Percentiles rank a stretch among this genome's conserved stretches.
phyloP scores from a whole-genome alignment of 2,888 invertebrate species.

The Danaus chrysippus region DNA sequence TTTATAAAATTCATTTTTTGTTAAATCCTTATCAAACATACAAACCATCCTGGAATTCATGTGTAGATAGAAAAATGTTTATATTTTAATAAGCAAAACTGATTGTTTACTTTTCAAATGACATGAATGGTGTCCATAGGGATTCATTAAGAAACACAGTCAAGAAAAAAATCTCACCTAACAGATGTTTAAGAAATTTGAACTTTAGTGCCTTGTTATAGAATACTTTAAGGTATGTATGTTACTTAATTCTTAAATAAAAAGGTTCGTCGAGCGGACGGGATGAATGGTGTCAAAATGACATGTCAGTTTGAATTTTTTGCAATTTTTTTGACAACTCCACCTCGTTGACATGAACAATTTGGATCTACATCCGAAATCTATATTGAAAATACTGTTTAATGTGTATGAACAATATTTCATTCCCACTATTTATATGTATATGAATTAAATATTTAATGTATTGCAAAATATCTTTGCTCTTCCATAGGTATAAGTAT shows the following conservation, averaged over 20 bases:
- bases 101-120: slow-evolving; percentile 70
- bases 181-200: slow-evolving; percentile 17
- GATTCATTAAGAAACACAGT: slow-evolving; percentile 71
- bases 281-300: slow-evolving; percentile 76
- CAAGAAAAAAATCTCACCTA: slow-evolving; percentile 46
- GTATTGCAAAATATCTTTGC: too few relatives aligned
- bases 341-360: slow-evolving; percentile 23
- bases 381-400: background rate
- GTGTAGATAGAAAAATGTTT: background rate
- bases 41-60: too few relatives aligned
- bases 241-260: slow-evolving; percentile 28
- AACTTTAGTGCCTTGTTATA: slow-evolving; percentile 36
- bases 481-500: too few relatives aligned
- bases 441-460: too few relatives aligned
- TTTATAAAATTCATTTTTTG: background rate
- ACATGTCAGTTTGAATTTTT: slow-evolving; percentile 67
- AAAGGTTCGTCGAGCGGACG: slow-evolving; percentile 56
- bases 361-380: slow-evolving; percentile 22
- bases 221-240: slow-evolving; percentile 19
- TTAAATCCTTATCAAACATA: background rate
- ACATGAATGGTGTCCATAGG: slow-evolving; percentile 70
- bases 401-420: background rate
- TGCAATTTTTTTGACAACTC: slow-evolving; percentile 45
- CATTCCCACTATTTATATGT: too few relatives aligned
- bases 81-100: slow-evolving; percentile 44